These are phyloP conservation scores for Raphicerus campestris DNA, from an alignment of 2,113 vertebrate species.

Conservation along the genomic window DNA sequence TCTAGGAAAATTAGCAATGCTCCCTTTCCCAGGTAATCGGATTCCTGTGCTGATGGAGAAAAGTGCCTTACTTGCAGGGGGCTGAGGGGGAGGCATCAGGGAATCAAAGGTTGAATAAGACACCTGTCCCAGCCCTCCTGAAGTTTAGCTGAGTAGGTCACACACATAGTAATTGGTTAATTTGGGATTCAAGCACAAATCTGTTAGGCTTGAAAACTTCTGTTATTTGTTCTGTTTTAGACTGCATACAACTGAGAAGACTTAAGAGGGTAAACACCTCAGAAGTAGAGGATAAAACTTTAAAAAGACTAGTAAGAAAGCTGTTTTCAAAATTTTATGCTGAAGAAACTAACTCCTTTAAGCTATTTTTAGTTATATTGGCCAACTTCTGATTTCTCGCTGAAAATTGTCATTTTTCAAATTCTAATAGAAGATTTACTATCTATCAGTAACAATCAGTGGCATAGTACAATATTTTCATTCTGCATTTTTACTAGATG, in stretches of 20 bases:
- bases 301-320: background rate
- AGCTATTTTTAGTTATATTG: background rate
- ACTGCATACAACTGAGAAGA: background rate
- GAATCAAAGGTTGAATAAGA: background rate
- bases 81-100: background rate
- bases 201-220: background rate
- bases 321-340: background rate
- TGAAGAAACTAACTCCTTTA: background rate
- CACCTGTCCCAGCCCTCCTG: background rate
- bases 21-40: background rate
- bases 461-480: background rate
- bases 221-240: background rate
- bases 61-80: background rate
- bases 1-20: constrained; percentile 29
- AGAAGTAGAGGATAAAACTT: background rate
- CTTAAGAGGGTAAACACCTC: background rate
- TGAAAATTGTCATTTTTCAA: constrained; percentile 21
- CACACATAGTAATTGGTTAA: background rate
- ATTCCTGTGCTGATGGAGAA: background rate
- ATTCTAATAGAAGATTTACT: background rate
- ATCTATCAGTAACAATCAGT: background rate
- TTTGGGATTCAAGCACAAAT: constrained; percentile 39
- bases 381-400: background rate
- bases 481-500: background rate
- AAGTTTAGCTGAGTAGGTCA: background rate